phyloP scores from a whole-genome alignment of 2,113 vertebrate species.

The Otocyon megalotis region DNA sequence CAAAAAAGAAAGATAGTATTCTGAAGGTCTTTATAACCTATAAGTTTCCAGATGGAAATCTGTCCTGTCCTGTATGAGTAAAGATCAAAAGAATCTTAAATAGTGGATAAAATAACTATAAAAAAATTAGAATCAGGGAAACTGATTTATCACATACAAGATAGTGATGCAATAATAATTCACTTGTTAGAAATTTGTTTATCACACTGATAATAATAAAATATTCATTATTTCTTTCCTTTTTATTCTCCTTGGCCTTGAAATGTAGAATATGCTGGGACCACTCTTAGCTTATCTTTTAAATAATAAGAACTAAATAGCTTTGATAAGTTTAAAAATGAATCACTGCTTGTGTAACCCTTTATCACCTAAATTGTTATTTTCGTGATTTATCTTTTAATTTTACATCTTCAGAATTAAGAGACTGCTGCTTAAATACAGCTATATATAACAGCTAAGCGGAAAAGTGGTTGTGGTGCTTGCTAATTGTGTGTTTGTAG shows the following conservation, averaged over 20 bases:
- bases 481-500: constrained; percentile 41
- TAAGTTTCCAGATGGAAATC: constrained; percentile 24
- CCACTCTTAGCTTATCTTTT: constrained; percentile 76
- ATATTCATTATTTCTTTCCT: constrained; percentile 78
- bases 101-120: neutral
- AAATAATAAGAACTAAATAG: constrained; percentile 74
- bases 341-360: constrained; percentile 60
- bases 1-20: neutral
- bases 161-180: constrained; percentile 77
- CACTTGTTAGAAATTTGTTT: constrained; percentile 79
- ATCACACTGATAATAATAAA: constrained; percentile 72
- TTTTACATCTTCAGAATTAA: constrained; percentile 79
- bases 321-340: constrained; percentile 77
- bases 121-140: constrained; percentile 71
- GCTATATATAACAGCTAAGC: constrained; percentile 63
- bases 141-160: constrained; percentile 66
- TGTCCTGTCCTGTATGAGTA: constrained; percentile 23
- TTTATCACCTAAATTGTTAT: constrained; percentile 48
- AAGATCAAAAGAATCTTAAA: constrained; percentile 66
- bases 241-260: constrained; percentile 68
- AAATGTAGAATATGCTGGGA: constrained; percentile 69
- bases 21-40: neutral
- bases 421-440: constrained; percentile 64
- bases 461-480: constrained; percentile 38
- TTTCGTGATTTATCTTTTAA: constrained; percentile 63